These are phyloP conservation scores for Thymallus thymallus DNA, from an alignment of 2,113 vertebrate species.

Conservation along the genomic window DNA sequence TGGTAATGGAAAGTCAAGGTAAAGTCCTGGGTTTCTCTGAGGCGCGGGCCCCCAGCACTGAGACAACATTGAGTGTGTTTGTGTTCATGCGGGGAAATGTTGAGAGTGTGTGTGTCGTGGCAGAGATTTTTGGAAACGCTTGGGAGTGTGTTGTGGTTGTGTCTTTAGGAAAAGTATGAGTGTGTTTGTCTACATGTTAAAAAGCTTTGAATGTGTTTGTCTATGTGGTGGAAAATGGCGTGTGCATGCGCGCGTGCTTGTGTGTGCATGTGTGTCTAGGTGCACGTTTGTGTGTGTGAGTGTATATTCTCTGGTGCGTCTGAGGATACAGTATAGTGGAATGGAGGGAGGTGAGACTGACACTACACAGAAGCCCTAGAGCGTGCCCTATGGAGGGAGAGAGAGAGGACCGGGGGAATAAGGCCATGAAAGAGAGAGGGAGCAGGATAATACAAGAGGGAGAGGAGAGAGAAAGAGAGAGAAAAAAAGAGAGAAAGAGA, in stretches of 20 bases:
- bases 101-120: conserved; percentile 41
- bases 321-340: conserved; percentile 51
- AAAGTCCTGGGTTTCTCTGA: conserved; percentile 29
- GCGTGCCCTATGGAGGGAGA: conserved; percentile 31
- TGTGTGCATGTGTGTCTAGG: conserved; percentile 17
- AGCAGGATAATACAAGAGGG: conserved; percentile 11
- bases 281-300: conserved; percentile 11
- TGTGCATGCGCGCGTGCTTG: conserved; percentile 6
- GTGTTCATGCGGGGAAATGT: conserved; percentile 21
- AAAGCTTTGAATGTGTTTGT: conserved; percentile 65
- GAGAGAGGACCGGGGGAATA: background rate
- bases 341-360: conserved; percentile 56
- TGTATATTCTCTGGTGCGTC: conserved; percentile 46
- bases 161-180: conserved; percentile 60
- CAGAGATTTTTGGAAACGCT: conserved; percentile 56
- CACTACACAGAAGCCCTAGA: conserved; percentile 49
- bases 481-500: conserved; percentile 25
- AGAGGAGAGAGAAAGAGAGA: conserved; percentile 1
- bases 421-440: background rate
- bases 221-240: conserved; percentile 56
- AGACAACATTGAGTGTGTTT: conserved; percentile 31
- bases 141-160: conserved; percentile 57
- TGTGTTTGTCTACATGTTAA: conserved; percentile 62
- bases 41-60: conserved; percentile 15
- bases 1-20: conserved; percentile 68